Evolutionary conservation across 2,113 vertebrate genomes (phyloP), one percentile per base, ranked within the genome.

Genomic region (Plestiodon gilberti): DNA sequence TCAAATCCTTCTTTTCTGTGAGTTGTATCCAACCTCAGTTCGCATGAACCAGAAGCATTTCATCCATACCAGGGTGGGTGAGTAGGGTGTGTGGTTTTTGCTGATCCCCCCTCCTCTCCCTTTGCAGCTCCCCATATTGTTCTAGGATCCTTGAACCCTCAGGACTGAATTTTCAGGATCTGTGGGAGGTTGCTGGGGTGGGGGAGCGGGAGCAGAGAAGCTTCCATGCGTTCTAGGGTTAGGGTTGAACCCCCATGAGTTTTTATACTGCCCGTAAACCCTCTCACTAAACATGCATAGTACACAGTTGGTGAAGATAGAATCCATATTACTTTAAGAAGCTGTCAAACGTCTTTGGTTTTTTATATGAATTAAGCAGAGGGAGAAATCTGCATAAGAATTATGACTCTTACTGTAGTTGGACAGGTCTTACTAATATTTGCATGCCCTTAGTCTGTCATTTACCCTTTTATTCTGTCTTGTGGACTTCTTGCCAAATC

Each of bases 401-500:
- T 33, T 35, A 70, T 33, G 35, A 55, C 4, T 52, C 40, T 33
- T 48, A 80, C 33, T 69, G 67, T 81, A 81, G 65, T 6, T 4
- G 10, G 61, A 67, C 3, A 20, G n/a, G 25, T 64, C 61, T 43
- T 35, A n/a, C 75, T 76, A 62, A 76, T 48, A 64, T 52, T 78
- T 77, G 43, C n/a, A 64, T 84, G 48, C 65, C 28, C 30, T 20
- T 67, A 64, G 35, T 71, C 43, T 55, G 20, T 40, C 9, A 82
- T 52, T 71, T 57, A 8, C 23, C 33, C 48, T 52, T 73, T 73
- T 55, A 6, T 82, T 76, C 40, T 84, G 73, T 71, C 57, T 84
- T 84, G 59, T 76, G 40, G 15, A 64, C 20, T 48, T 75, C 59
- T 84, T 84, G 82, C 82, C 82, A 84, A 75, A 43, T 33, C 71